These are phyloP conservation scores for Sinocyclocheilus maitianheensis DNA, from an alignment of 2,113 vertebrate genomes.

Conservation along the genomic window DNA sequence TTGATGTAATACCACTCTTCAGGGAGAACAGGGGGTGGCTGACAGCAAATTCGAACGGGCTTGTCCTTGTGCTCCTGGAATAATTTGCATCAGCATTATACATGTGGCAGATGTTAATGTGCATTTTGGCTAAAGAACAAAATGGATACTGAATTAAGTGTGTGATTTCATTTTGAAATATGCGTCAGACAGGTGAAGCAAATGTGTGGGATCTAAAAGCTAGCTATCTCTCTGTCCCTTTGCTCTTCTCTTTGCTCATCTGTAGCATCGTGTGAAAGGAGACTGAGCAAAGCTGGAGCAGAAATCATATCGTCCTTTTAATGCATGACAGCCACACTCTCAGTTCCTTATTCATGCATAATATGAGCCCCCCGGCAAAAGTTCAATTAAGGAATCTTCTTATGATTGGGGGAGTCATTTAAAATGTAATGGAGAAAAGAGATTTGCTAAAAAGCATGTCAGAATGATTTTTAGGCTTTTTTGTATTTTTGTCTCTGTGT, in stretches of 20 bases:
- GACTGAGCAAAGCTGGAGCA: conserved; percentile 22
- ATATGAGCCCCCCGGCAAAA: conserved; percentile 42
- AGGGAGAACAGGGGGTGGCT: not conserved
- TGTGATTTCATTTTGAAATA: not conserved
- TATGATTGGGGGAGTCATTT: conserved; percentile 39
- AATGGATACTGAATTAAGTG: not conserved
- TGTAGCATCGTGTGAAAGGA: conserved; percentile 10
- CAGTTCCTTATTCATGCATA: conserved; percentile 16
- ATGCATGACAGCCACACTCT: conserved; percentile 1
- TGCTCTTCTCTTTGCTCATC: conserved; percentile 1
- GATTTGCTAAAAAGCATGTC: conserved; percentile 44
- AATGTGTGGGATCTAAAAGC: conserved; percentile 15
- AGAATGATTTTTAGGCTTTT: conserved; percentile 39
- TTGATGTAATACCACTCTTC: conserved; percentile 1
- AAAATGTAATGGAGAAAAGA: conserved; percentile 37
- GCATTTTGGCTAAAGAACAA: not conserved
- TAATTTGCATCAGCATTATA: conserved; percentile 23
- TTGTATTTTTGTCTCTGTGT: conserved; percentile 4
- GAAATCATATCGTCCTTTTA: conserved; percentile 10
- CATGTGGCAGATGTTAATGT: conserved; percentile 28
- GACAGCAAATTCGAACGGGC: not conserved
- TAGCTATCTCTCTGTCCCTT: not conserved
- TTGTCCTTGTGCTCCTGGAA: conserved; percentile 13
- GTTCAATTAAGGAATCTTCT: conserved; percentile 52
- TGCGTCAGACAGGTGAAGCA: not conserved